These are phyloP conservation scores for Cremastinae sp. DNA, from an alignment of 2,888 invertebrate species.

Conservation along the genomic window DNA sequence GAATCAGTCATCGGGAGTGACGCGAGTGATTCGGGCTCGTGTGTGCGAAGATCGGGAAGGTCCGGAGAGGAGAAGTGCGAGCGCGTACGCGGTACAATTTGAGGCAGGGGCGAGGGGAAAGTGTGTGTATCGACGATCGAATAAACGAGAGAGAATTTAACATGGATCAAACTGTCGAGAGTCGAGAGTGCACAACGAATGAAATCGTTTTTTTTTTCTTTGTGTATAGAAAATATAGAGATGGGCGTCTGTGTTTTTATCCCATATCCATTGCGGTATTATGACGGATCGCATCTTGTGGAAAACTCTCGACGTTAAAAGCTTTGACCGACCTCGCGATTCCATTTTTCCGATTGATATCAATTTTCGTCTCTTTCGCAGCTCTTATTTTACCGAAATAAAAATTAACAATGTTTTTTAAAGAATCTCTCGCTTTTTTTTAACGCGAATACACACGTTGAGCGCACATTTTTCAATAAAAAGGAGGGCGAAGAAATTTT, in stretches of 20 bases:
- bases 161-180: constrained; percentile 35
- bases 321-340: constrained; percentile 11
- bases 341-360: too few relatives aligned
- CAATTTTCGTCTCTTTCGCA: constrained; percentile 4
- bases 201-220: constrained; percentile 31
- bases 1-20: constrained; percentile 31
- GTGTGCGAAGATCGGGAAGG: constrained; percentile 54
- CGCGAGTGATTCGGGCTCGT: constrained; percentile 52
- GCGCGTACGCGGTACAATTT: constrained; percentile 26
- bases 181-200: constrained; percentile 46
- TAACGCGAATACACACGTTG: too few relatives aligned
- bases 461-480: too few relatives aligned
- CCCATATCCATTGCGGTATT: constrained; percentile 34
- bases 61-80: constrained; percentile 31
- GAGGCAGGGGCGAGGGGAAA: constrained; percentile 12
- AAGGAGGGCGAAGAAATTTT: too few relatives aligned
- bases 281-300: constrained; percentile 15
- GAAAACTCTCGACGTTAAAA: constrained; percentile 30
- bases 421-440: too few relatives aligned
- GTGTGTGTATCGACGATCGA: constrained; percentile 36
- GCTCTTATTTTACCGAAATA: neutral
- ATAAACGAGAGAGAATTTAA: constrained; percentile 38
- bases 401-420: too few relatives aligned
- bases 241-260: neutral
- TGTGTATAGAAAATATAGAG: neutral